Evolutionary conservation across 2,888 invertebrate species (phyloP), one percentile per base, ranked within the genome.

Genomic region (Tetanocera ferruginea): DNA sequence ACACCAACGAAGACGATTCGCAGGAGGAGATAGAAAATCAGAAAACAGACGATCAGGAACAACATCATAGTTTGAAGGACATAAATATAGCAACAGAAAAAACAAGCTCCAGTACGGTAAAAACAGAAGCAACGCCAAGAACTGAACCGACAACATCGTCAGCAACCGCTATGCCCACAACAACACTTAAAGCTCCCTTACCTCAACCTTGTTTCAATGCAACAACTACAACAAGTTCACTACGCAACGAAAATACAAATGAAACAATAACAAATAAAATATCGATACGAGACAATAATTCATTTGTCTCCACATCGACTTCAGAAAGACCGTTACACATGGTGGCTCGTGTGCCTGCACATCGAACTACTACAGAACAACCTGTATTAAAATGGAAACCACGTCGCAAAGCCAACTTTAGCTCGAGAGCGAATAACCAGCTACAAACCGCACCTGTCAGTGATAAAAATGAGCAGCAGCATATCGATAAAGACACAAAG

Each of bases 311-410:
- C 57, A 84, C 84, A 31, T 84, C 86, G 28, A 85, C 86, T 0
- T 83, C 82, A 37, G 83, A 81, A 25, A 83, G 83, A 14, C 86
- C 86, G 1, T 76, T 75, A 37, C 84, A 83, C 5, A 78, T 84
- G 2, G 75, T 85, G 8, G 85, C 85, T 77, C 87, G 86, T 14
- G 83, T 84, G 76, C 83, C 85, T 1, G 76, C 77, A 67, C 67
- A 80, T 6, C 62, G 64, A 77, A 74, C 81, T 57, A 84, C 86
- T 37, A 87, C 89, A 1, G 88, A 87, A 76, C 80, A 85, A 49
- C 86, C 89, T 0, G 80, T 86, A 28, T 79, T 85, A 11, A 90
- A 88, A 82, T 90, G 89, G 90, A 87, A 85, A 62, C 88, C 86
- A 49, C 85, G 87, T 31, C 85, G 85, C 70, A 88, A 85, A 80